Percentiles rank a stretch among this genome's conserved stretches.
phyloP scores from a whole-genome alignment of 1,140 invertebrate species.

The Copidosoma floridanum region DNA sequence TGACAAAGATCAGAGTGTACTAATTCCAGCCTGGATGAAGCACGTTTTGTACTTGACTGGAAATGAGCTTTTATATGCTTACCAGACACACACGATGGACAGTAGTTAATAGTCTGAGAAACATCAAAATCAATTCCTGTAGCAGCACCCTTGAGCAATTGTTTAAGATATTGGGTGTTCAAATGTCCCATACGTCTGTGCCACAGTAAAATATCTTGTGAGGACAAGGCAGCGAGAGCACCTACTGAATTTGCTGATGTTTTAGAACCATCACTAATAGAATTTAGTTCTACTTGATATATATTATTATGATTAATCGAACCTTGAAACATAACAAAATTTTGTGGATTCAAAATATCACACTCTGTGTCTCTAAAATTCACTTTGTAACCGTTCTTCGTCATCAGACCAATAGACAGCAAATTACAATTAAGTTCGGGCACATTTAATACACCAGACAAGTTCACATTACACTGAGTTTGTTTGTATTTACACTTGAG shows the following conservation, averaged over 20 bases:
- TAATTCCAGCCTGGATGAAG: conserved; percentile 26
- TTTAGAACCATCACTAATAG: too few relatives aligned
- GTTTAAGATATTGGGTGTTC: too few relatives aligned
- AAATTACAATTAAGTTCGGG: not conserved
- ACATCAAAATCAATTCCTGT: too few relatives aligned
- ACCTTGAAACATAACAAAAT: too few relatives aligned
- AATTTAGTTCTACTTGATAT: too few relatives aligned
- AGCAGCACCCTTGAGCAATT: not conserved
- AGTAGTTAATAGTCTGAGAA: too few relatives aligned
- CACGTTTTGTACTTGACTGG: not conserved
- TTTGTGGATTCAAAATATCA: not conserved
- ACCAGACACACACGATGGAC: not conserved
- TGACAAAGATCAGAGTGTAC: conserved; percentile 40
- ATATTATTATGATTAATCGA: too few relatives aligned
- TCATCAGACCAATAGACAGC: not conserved
- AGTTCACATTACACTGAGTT: not conserved
- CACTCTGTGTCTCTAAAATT: not conserved
- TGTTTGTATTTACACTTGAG: not conserved
- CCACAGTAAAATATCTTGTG: too few relatives aligned
- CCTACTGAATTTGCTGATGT: not conserved
- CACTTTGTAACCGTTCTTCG: not conserved
- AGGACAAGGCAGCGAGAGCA: not conserved
- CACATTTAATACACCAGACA: not conserved
- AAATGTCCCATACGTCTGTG: too few relatives aligned
- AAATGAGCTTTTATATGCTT: conserved; percentile 14